Conservation (phyloP, 2,113 vertebrate genomes). For the Brachionichthys hirsutus region DNA sequence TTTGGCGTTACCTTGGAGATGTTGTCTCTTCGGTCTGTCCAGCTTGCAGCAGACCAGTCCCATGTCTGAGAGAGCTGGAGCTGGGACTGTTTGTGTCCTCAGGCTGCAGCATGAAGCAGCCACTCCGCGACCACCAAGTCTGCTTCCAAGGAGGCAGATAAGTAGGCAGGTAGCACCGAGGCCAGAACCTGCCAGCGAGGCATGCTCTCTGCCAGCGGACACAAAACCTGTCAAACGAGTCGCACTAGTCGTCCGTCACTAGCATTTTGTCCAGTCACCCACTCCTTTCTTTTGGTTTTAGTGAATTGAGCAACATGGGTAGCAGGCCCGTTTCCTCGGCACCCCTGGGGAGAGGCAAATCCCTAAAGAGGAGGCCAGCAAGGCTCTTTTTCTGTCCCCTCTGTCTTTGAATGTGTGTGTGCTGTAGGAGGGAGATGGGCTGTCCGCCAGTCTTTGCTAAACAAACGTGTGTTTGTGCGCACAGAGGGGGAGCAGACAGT, state of each 20-base stretch:
- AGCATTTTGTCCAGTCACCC: slow-evolving; percentile 44
- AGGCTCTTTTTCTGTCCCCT: slow-evolving; percentile 54
- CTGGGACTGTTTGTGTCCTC: slow-evolving; percentile 29
- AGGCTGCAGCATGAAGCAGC: slow-evolving; percentile 35
- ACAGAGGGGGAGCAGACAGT: slow-evolving; percentile 36
- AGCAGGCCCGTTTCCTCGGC: slow-evolving; percentile 63
- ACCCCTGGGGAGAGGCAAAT: slow-evolving; percentile 70
- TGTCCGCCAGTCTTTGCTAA: slow-evolving; percentile 71
- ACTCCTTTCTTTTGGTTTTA: slow-evolving; percentile 34
- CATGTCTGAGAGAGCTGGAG: slow-evolving; percentile 61
- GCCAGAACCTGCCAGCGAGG: slow-evolving; percentile 51
- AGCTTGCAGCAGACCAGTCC: slow-evolving; percentile 75
- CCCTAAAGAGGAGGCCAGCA: slow-evolving; percentile 66
- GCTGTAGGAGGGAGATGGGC: slow-evolving; percentile 64
- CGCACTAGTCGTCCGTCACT: slow-evolving; percentile 38
- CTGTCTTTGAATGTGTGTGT: slow-evolving; percentile 38
- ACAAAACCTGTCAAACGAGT: slow-evolving; percentile 50
- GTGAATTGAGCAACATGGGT: slow-evolving; percentile 66
- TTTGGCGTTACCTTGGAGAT: slow-evolving; percentile 74
- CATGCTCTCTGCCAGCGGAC: slow-evolving; percentile 55
- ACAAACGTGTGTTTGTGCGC: slow-evolving; percentile 51
- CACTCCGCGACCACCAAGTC: slow-evolving; percentile 18
- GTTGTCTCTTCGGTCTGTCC: slow-evolving; percentile 60
- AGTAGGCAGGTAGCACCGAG: slow-evolving; percentile 49
- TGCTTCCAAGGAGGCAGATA: slow-evolving; percentile 46